phyloP scores from a whole-genome alignment of 30 jellyfish, hydroid and myxozoan genomes.

The Chrysaora quinquecirrha region DNA sequence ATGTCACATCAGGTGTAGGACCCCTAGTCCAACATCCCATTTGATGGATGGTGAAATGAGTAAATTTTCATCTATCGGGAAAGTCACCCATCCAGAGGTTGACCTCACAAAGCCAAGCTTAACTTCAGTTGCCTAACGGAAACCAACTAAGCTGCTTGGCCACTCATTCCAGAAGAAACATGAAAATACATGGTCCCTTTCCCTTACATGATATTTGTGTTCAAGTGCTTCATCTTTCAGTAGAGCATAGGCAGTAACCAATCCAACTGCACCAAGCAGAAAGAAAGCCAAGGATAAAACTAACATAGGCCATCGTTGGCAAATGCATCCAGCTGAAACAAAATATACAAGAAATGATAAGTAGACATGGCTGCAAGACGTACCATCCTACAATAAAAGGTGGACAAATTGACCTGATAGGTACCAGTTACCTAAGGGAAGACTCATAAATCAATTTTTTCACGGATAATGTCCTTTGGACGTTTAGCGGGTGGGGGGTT shows the following conservation, averaged over 20 bases:
- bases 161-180: too few relatives aligned
- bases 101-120: too few relatives aligned
- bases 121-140: too few relatives aligned
- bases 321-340: conserved; percentile 54
- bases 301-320: conserved; percentile 70
- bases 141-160: too few relatives aligned
- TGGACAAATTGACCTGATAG: neutral
- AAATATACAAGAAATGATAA: neutral
- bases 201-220: conserved; percentile 62
- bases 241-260: conserved; percentile 54
- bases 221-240: conserved; percentile 51
- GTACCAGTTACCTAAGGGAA: neutral
- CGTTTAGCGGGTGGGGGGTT: neutral
- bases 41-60: too few relatives aligned
- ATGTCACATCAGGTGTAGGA: too few relatives aligned
- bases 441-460: too few relatives aligned
- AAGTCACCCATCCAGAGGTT: too few relatives aligned
- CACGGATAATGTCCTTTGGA: too few relatives aligned
- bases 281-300: conserved; percentile 51
- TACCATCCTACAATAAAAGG: neutral
- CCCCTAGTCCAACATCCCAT: too few relatives aligned
- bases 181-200: too few relatives aligned
- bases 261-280: conserved; percentile 69
- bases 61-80: too few relatives aligned
- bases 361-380: conserved; percentile 9